Percentiles rank a stretch among this genome's conserved stretches.
Conservation (phyloP, 2,888 invertebrate species). For the Habroteleia sp. region DNA sequence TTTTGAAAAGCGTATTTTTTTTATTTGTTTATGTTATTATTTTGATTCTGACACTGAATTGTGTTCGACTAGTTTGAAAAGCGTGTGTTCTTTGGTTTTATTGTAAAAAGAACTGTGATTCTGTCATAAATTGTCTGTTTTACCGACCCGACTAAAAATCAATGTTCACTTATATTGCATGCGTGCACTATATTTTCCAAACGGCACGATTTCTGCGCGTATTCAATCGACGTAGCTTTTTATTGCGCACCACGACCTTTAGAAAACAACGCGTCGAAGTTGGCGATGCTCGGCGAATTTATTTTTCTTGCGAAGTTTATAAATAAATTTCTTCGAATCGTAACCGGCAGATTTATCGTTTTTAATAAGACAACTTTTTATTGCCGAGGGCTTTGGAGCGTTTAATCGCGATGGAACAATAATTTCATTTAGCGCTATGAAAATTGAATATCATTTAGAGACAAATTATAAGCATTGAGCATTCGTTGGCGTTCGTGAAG, state of each 20-base stretch:
- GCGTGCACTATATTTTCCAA: constrained; percentile 17
- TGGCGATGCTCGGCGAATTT: constrained; percentile 5
- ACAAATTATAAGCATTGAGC: too few species aligned
- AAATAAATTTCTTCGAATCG: constrained; percentile 5
- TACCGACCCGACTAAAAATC: constrained; percentile 35
- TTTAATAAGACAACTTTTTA: background rate
- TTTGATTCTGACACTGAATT: too few species aligned
- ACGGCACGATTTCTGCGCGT: constrained; percentile 9
- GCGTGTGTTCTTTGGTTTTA: too few species aligned
- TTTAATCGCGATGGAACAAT: background rate
- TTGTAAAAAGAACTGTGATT: background rate
- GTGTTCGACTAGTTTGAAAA: too few species aligned
- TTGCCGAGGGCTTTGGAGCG: background rate
- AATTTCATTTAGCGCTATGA: too few species aligned
- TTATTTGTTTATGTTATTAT: too few species aligned
- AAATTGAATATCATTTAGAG: too few species aligned
- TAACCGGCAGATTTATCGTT: background rate
- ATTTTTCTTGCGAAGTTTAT: constrained; percentile 7
- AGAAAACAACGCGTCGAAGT: constrained; percentile 9
- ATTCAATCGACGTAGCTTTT: constrained; percentile 31
- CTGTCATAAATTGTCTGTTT: constrained; percentile 22
- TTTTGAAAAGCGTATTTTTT: too few species aligned
- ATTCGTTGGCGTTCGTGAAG: too few species aligned
- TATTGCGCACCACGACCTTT: constrained; percentile 20
- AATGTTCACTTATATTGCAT: constrained; percentile 20